Evolutionary conservation across 2,888 invertebrate species (phyloP).

Genomic region (Emmelina monodactyla): DNA sequence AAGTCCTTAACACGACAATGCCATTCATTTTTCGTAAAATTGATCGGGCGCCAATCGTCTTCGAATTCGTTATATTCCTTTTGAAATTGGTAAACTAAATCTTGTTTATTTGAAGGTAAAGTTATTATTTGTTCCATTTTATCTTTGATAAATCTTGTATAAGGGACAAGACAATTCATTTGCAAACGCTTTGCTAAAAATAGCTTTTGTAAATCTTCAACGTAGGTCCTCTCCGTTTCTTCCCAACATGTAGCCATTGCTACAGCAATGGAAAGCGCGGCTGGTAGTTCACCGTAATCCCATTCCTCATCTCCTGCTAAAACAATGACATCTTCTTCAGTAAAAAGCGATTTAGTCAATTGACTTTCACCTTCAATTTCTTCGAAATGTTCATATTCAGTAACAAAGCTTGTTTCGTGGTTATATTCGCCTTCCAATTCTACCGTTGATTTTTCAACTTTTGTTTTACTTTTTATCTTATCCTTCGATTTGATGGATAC

Average conservation of each 20-base stretch:
- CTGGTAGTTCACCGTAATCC: slow-evolving; percentile 48
- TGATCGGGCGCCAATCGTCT: slow-evolving; percentile 62
- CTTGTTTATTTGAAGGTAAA: slow-evolving; percentile 66
- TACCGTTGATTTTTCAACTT: neutral
- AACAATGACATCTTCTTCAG: slow-evolving; percentile 26
- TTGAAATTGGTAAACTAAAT: slow-evolving; percentile 64
- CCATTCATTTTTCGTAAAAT: slow-evolving; percentile 68
- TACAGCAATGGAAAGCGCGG: slow-evolving; percentile 33
- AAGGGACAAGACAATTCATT: slow-evolving; percentile 63
- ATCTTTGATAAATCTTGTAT: slow-evolving; percentile 57
- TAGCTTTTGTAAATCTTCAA: slow-evolving; percentile 61
- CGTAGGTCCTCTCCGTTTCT: slow-evolving; percentile 51
- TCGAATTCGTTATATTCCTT: slow-evolving; percentile 67
- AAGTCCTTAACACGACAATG: slow-evolving; percentile 64
- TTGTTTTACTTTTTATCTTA: slow-evolving; percentile 22
- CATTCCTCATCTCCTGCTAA: slow-evolving; percentile 53
- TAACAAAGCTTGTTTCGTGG: slow-evolving; percentile 21
- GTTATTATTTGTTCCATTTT: slow-evolving; percentile 63
- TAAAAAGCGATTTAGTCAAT: slow-evolving; percentile 17
- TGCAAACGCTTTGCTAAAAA: slow-evolving; percentile 66
- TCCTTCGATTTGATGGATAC: slow-evolving; percentile 25
- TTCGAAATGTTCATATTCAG: too few relatives aligned
- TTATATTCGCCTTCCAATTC: slow-evolving; percentile 32
- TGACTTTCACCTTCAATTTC: slow-evolving; percentile 21
- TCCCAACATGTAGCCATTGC: slow-evolving; percentile 60